Percentiles rank a stretch among this genome's conserved stretches.
These are phyloP conservation scores for Volucella inflata DNA, from an alignment of 2,888 invertebrate species.

Conservation along the genomic window DNA sequence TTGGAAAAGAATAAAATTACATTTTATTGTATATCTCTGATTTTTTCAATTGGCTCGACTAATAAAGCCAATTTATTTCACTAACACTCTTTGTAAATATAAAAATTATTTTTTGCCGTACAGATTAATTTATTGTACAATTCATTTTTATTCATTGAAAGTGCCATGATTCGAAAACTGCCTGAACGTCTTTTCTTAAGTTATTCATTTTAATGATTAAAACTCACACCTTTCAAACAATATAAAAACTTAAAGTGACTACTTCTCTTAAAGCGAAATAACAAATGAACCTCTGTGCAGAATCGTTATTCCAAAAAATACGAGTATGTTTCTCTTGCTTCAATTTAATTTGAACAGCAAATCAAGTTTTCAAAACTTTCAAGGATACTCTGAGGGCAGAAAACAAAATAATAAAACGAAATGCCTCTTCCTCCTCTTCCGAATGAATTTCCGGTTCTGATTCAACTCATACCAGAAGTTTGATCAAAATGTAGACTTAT, in stretches of 20 bases:
- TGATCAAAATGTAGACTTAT: no score
- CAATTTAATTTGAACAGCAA: conserved; percentile 41
- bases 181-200: background rate
- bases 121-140: no score
- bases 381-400: conserved; percentile 17
- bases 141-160: no score
- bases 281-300: background rate
- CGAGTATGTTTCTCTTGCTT: conserved; percentile 11
- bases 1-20: no score
- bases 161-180: no score
- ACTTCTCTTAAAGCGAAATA: background rate
- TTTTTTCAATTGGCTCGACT: no score
- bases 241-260: background rate
- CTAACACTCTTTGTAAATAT: no score
- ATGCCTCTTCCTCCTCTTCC: conserved; percentile 2
- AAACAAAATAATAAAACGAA: background rate
- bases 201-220: background rate
- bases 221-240: background rate
- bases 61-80: no score
- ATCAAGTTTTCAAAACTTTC: conserved; percentile 52
- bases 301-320: conserved; percentile 10
- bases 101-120: no score
- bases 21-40: no score
- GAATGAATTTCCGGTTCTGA: conserved; percentile 14
- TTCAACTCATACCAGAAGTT: background rate